Evolutionary conservation across 2,113 vertebrate genomes (phyloP).

Genomic region (Apeltes quadracus): DNA sequence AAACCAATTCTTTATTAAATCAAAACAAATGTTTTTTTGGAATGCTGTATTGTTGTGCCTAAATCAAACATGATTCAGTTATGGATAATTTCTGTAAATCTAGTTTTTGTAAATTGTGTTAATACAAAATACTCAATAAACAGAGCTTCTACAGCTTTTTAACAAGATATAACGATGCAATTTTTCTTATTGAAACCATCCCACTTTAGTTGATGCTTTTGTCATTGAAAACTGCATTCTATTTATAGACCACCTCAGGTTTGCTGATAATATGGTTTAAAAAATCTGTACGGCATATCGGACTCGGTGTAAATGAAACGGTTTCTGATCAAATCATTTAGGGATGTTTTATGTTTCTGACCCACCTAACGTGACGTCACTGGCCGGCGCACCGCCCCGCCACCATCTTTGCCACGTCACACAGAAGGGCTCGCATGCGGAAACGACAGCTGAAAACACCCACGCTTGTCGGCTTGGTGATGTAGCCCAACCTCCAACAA

Average conservation of each 20-base stretch:
- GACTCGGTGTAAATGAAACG: background rate
- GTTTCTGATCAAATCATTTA: background rate
- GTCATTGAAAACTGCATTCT: background rate
- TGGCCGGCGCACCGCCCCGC: slow-evolving; percentile 12
- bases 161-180: slow-evolving; percentile 25
- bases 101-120: slow-evolving; percentile 76
- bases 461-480: background rate
- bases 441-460: slow-evolving; percentile 7
- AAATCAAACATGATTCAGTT: slow-evolving; percentile 56
- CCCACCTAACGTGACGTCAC: slow-evolving; percentile 33
- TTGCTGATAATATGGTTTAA: background rate
- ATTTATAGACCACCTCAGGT: background rate
- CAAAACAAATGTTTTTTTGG: slow-evolving; percentile 30
- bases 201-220: background rate
- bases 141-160: slow-evolving; percentile 66
- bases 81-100: slow-evolving; percentile 70
- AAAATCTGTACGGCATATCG: background rate
- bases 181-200: background rate
- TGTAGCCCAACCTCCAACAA: slow-evolving; percentile 25
- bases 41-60: slow-evolving; percentile 71
- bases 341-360: background rate
- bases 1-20: slow-evolving; percentile 54
- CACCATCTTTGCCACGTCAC: slow-evolving; percentile 66
- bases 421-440: slow-evolving; percentile 7
- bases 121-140: slow-evolving; percentile 74